phyloP scores from a whole-genome alignment of 2,888 invertebrate species.

The Luperina nickerlii region DNA sequence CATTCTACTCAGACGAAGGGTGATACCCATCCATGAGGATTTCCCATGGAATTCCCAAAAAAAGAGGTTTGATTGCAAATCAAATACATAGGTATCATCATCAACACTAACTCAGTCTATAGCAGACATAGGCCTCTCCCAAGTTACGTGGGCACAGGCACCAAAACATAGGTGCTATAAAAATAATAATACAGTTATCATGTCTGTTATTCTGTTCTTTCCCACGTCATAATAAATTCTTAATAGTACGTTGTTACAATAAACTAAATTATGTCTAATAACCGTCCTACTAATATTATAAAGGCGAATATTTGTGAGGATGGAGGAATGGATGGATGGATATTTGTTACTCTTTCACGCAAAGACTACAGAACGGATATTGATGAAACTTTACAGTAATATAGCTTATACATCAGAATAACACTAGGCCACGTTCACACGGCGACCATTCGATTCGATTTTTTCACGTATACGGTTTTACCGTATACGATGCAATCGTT shows the following conservation, averaged over 20 bases:
- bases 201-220: neutral
- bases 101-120: neutral
- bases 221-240: neutral
- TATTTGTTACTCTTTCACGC: too few relatives aligned
- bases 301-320: too few relatives aligned
- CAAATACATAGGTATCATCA: neutral
- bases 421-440: too few relatives aligned
- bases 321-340: too few relatives aligned
- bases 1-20: neutral
- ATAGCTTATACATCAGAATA: too few relatives aligned
- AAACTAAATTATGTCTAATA: neutral
- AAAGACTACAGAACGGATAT: too few relatives aligned
- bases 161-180: neutral
- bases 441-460: too few relatives aligned
- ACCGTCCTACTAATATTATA: too few relatives aligned
- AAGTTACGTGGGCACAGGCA: neutral
- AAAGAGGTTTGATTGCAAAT: neutral
- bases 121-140: too few relatives aligned
- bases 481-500: too few relatives aligned
- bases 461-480: too few relatives aligned
- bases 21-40: neutral
- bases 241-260: constrained; percentile 3
- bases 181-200: constrained; percentile 1
- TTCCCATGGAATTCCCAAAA: neutral
- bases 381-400: too few relatives aligned